These are phyloP conservation scores for Odontomachus brunneus DNA, from an alignment of 1,140 invertebrate genomes.

Conservation along the genomic window DNA sequence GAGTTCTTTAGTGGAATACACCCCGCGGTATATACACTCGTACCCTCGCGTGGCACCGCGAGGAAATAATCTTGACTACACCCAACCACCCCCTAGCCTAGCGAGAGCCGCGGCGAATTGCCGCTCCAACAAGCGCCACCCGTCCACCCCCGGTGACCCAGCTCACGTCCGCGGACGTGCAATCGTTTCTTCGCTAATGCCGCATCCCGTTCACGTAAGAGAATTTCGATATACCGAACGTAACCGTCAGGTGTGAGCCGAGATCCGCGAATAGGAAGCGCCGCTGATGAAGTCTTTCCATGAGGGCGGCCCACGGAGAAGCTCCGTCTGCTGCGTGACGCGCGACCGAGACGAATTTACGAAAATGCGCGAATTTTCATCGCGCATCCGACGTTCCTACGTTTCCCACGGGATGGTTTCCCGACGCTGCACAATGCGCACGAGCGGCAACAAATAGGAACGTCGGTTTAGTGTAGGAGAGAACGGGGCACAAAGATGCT, in stretches of 20 bases:
- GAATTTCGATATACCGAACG: constrained; percentile 38
- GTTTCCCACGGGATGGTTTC: too few relatives aligned
- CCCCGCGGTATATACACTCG: background rate
- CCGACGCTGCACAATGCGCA: background rate
- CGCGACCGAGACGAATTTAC: too few relatives aligned
- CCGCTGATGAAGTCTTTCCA: constrained; percentile 7
- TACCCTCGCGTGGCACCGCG: background rate
- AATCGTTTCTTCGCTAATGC: constrained; percentile 71
- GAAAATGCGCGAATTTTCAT: background rate
- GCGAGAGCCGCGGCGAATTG: constrained; percentile 42
- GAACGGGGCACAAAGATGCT: too few relatives aligned
- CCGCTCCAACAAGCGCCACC: background rate
- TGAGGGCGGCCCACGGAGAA: too few relatives aligned
- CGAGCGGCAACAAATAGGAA: background rate
- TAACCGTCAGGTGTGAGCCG: background rate
- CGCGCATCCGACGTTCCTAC: background rate
- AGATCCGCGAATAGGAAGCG: background rate
- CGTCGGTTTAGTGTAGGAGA: too few relatives aligned
- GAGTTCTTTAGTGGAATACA: constrained; percentile 14
- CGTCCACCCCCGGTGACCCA: constrained; percentile 45
- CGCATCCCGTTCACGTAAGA: constrained; percentile 43
- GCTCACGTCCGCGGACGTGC: constrained; percentile 67
- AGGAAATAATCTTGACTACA: constrained; percentile 34
- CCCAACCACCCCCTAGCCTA: too few relatives aligned
- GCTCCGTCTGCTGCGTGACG: too few relatives aligned